phyloP scores from a whole-genome alignment of 2,888 invertebrate genomes.

The Tanypteryx hageni region DNA sequence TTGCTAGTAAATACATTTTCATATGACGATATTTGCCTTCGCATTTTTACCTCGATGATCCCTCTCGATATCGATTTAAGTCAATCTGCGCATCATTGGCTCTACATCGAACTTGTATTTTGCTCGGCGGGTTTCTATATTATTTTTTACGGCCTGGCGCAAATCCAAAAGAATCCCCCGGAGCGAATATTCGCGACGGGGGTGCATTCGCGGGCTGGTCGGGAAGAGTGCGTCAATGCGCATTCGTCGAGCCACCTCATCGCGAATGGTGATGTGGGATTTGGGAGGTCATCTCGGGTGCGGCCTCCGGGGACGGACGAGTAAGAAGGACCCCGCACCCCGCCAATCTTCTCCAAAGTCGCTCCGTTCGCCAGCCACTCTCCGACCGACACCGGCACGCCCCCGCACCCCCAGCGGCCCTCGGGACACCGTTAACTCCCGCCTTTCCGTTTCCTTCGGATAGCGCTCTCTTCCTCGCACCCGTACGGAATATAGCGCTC shows the following conservation, averaged over 20 bases:
- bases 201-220: background rate
- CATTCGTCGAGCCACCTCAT: constrained; percentile 44
- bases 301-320: background rate
- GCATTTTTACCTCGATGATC: background rate
- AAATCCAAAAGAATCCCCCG: background rate
- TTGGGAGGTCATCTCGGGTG: background rate
- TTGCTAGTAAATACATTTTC: too few relatives aligned
- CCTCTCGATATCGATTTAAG: background rate
- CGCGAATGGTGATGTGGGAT: background rate
- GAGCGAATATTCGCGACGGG: background rate
- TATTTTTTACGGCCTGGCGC: background rate
- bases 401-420: too few relatives aligned
- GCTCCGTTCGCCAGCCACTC: too few relatives aligned
- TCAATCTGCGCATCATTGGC: background rate
- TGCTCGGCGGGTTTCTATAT: background rate
- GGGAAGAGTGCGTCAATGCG: background rate
- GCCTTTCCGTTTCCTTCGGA: background rate
- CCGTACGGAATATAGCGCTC: background rate
- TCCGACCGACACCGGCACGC: too few relatives aligned
- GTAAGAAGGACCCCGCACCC: too few relatives aligned
- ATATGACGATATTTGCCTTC: too few relatives aligned
- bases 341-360: too few relatives aligned
- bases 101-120: background rate
- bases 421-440: background rate
- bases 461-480: background rate